These are phyloP conservation scores for Taeniopygia guttata DNA, from an alignment of 2,797 vertebrate species.

Conservation along the genomic window DNA sequence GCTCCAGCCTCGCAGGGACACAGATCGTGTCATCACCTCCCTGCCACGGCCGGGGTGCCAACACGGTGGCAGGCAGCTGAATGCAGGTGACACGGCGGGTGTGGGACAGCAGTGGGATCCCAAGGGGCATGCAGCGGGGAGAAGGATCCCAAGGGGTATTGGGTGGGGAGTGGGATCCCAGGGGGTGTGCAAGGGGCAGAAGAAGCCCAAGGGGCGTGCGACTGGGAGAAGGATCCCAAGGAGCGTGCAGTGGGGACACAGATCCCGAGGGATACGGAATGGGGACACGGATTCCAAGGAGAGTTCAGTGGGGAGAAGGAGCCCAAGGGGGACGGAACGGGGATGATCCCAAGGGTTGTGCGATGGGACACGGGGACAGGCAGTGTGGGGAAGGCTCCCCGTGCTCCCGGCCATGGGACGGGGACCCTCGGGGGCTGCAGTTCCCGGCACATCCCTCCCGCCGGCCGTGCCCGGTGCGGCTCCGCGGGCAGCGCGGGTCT, in stretches of 20 bases:
- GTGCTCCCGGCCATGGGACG: neutral
- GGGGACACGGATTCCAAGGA: neutral
- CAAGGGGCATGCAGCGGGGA: neutral
- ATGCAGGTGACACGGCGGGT: neutral
- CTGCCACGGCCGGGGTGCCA: neutral
- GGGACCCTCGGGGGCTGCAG: neutral
- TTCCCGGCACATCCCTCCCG: neutral
- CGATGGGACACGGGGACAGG: no score
- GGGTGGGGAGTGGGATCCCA: no score
- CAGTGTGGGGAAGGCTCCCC: neutral
- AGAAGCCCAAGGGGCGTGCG: accelerated
- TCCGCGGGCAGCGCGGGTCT: neutral
- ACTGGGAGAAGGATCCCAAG: neutral
- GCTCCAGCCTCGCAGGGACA: neutral
- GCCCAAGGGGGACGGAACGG: accelerated
- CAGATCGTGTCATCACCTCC: neutral
- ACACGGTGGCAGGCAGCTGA: neutral
- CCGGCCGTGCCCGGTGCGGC: neutral
- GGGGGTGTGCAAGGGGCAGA: accelerated
- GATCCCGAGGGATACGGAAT: accelerated
- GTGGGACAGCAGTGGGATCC: neutral
- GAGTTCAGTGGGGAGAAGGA: neutral
- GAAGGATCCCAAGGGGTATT: no score
- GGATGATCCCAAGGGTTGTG: neutral
- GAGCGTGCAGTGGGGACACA: accelerated